A percentile compares a stretch with the other conserved stretches of the same genome.
Evolutionary conservation across 2,888 invertebrate species (phyloP).

Genomic region (Thera obeliscata): DNA sequence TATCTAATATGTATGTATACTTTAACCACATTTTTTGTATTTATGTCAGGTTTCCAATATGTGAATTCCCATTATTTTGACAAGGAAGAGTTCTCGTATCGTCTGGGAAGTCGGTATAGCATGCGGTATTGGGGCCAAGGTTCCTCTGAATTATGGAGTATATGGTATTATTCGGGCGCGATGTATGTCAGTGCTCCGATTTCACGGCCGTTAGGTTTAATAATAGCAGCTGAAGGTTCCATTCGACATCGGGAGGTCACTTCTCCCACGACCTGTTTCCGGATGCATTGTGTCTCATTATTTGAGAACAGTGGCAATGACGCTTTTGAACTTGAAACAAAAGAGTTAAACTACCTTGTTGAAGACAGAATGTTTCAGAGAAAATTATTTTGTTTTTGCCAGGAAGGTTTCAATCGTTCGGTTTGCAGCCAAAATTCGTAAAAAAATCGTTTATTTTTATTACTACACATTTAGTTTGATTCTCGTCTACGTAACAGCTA

Average conservation of each 20-base stretch:
- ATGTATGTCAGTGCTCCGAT: conserved; percentile 79
- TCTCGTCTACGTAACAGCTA: too few relatives aligned
- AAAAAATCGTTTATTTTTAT: too few relatives aligned
- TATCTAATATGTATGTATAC: neutral
- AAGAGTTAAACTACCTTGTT: conserved; percentile 14
- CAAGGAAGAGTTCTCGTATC: conserved; percentile 43
- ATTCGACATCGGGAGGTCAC: conserved; percentile 75
- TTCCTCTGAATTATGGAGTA: conserved; percentile 81
- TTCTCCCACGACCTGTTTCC: conserved; percentile 68
- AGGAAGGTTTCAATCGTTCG: conserved; percentile 1
- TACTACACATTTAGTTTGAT: too few relatives aligned
- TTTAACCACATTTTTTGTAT: neutral
- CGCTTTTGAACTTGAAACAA: conserved; percentile 24
- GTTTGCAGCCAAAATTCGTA: too few relatives aligned
- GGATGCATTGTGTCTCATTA: conserved; percentile 57
- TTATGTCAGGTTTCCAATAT: conserved; percentile 1
- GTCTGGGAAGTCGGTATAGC: conserved; percentile 31
- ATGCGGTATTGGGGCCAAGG: conserved; percentile 76
- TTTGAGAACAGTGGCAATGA: conserved; percentile 38
- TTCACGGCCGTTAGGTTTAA: conserved; percentile 77
- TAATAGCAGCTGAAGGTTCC: conserved; percentile 79
- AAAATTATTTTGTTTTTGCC: conserved; percentile 5
- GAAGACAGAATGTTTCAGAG: neutral
- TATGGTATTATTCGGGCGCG: conserved; percentile 80
- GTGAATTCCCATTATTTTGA: conserved; percentile 21